Conservation (phyloP, 1,140 invertebrate species). For the Megathymus violae region DNA sequence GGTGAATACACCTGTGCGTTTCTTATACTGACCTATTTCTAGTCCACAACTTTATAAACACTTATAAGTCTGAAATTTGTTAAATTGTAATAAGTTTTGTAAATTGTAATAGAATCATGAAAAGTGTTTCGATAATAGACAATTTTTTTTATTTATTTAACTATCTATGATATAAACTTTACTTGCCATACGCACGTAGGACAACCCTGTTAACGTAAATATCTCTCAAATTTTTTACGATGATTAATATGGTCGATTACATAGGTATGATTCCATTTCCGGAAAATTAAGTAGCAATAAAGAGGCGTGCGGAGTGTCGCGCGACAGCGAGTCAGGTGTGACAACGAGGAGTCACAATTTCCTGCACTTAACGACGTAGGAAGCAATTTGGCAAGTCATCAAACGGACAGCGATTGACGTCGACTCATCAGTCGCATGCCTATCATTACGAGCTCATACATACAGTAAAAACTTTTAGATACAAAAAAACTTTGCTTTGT, state of each 20-base stretch:
- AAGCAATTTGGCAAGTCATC: slow-evolving; percentile 82
- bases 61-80: too few species aligned
- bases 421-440: slow-evolving; percentile 51
- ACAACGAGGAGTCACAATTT: slow-evolving; percentile 80
- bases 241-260: background rate
- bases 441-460: slow-evolving; percentile 51
- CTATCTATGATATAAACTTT: too few species aligned
- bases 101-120: too few species aligned
- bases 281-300: slow-evolving; percentile 15
- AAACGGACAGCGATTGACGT: slow-evolving; percentile 74
- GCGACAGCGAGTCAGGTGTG: slow-evolving; percentile 55
- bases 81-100: too few species aligned
- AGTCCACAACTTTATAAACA: too few species aligned
- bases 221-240: too few species aligned
- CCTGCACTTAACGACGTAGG: slow-evolving; percentile 82
- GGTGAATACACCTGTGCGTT: too few species aligned
- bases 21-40: too few species aligned
- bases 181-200: too few species aligned
- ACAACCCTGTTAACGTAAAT: too few species aligned
- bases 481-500: slow-evolving; percentile 2
- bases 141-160: too few species aligned
- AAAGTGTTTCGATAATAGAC: too few species aligned
- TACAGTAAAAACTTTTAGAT: slow-evolving; percentile 15
- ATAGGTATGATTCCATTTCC: slow-evolving; percentile 25
- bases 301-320: slow-evolving; percentile 16